Percentiles rank a stretch among this genome's conserved stretches.
Evolutionary conservation across 2,113 vertebrate genomes (phyloP).

Genomic region (Albula glossodonta): DNA sequence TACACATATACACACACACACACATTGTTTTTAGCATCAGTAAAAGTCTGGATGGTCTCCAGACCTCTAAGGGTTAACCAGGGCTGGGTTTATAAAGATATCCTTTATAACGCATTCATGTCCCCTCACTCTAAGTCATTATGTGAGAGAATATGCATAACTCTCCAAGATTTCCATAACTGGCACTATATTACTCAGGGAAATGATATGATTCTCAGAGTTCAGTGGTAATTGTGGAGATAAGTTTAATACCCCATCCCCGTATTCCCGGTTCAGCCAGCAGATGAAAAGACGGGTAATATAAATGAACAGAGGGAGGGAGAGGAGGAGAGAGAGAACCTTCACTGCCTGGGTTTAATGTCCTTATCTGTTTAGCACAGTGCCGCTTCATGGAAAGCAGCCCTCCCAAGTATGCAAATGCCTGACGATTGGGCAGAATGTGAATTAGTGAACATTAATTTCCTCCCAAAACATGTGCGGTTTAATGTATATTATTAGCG

Average conservation of each 20-base stretch:
- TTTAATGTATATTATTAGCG: conserved; percentile 60
- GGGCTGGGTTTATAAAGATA: conserved; percentile 28
- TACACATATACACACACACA: conserved; percentile 16
- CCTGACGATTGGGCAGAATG: conserved; percentile 45
- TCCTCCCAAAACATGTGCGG: conserved; percentile 47
- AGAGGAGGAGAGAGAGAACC: conserved; percentile 50
- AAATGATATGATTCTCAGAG: conserved; percentile 38
- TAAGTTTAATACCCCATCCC: conserved; percentile 57
- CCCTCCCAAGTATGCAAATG: conserved; percentile 55
- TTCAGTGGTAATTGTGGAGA: conserved; percentile 58
- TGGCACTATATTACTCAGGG: conserved; percentile 31
- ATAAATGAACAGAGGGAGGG: conserved; percentile 48
- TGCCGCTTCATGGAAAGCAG: conserved; percentile 48
- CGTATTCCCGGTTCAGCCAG: conserved; percentile 51
- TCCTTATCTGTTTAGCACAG: conserved; percentile 68
- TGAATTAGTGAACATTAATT: conserved; percentile 50
- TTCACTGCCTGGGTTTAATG: conserved; percentile 47
- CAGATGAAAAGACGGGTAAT: conserved; percentile 44
- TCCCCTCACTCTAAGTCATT: not conserved
- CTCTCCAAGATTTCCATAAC: conserved; percentile 22
- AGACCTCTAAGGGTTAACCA: not conserved
- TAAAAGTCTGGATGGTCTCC: not conserved
- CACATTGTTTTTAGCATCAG: not conserved
- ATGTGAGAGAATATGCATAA: conserved; percentile 31
- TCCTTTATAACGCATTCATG: conserved; percentile 27